These are phyloP conservation scores for Hirtodrosophila trivittata DNA, from an alignment of 2,888 invertebrate genomes.

Conservation along the genomic window DNA sequence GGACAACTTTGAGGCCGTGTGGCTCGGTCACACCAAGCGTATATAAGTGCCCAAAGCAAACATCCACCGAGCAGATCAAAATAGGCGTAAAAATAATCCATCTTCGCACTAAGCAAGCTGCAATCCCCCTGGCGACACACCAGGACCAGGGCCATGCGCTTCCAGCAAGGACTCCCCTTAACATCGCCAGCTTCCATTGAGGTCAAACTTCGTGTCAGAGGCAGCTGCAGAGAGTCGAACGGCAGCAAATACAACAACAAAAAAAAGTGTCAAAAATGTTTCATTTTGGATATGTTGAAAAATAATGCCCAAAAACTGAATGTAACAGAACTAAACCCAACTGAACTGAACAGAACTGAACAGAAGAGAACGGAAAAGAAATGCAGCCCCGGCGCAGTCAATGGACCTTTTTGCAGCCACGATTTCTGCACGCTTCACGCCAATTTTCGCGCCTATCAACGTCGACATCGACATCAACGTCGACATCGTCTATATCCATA, in stretches of 20 bases:
- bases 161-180: slow-evolving; percentile 32
- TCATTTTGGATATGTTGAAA: slow-evolving; percentile 77
- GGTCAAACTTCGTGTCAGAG: slow-evolving; percentile 14
- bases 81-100: slow-evolving; percentile 79
- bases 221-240: slow-evolving; percentile 57
- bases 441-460: slow-evolving; percentile 83
- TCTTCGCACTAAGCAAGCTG: slow-evolving; percentile 76
- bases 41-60: slow-evolving; percentile 81
- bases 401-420: slow-evolving; percentile 61
- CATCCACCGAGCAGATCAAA: slow-evolving; percentile 82
- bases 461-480: slow-evolving; percentile 48
- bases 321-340: slow-evolving; percentile 9
- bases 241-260: slow-evolving; percentile 1
- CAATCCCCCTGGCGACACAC: slow-evolving; percentile 30
- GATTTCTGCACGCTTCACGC: slow-evolving; percentile 84
- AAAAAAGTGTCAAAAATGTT: slow-evolving; percentile 76
- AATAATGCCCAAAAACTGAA: slow-evolving; percentile 61
- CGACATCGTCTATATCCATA: slow-evolving; percentile 43
- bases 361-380: slow-evolving; percentile 5
- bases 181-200: slow-evolving; percentile 26
- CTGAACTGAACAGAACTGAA: neutral
- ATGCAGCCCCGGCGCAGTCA: slow-evolving; percentile 15
- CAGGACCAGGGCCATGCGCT: slow-evolving; percentile 8
- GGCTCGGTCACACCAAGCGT: slow-evolving; percentile 81
- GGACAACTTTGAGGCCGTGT: slow-evolving; percentile 8